Evolutionary conservation across 2,113 vertebrate species (phyloP).

Genomic region (Pomatorhinus ruficollis): DNA sequence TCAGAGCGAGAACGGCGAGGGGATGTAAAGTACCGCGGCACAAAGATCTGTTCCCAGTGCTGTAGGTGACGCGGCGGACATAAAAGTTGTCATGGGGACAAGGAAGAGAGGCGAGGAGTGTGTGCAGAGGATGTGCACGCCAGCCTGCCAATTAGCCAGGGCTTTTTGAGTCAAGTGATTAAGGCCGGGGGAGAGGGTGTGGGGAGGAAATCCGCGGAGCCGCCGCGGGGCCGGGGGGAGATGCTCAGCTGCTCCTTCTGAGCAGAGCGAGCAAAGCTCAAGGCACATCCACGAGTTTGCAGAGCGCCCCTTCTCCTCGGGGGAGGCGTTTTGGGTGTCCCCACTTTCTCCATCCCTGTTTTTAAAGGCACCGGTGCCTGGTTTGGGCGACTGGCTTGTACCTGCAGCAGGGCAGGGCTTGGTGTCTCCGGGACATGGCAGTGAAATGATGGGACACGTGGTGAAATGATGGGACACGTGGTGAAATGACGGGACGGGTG

Average conservation of each 20-base stretch:
- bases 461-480: neutral
- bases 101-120: neutral
- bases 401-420: neutral
- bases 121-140: neutral
- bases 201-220: neutral
- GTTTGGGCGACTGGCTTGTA: neutral
- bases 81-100: conserved; percentile 61
- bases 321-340: neutral
- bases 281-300: neutral
- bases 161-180: neutral
- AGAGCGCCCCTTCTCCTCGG: accelerated
- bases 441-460: neutral
- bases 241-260: neutral
- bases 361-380: neutral
- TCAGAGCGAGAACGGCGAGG: neutral
- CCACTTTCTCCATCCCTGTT: accelerated
- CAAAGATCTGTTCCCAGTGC: neutral
- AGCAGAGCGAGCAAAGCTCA: neutral
- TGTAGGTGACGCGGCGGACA: neutral
- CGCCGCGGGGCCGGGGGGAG: accelerated
- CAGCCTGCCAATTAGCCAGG: conserved; percentile 27
- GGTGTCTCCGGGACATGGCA: neutral
- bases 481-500: too few species aligned
- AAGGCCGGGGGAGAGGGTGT: neutral
- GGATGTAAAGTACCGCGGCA: neutral